Percentiles rank a stretch among this genome's conserved stretches.
Conservation (phyloP, 2,888 invertebrate genomes). For the Mesorhabditis sp. region DNA sequence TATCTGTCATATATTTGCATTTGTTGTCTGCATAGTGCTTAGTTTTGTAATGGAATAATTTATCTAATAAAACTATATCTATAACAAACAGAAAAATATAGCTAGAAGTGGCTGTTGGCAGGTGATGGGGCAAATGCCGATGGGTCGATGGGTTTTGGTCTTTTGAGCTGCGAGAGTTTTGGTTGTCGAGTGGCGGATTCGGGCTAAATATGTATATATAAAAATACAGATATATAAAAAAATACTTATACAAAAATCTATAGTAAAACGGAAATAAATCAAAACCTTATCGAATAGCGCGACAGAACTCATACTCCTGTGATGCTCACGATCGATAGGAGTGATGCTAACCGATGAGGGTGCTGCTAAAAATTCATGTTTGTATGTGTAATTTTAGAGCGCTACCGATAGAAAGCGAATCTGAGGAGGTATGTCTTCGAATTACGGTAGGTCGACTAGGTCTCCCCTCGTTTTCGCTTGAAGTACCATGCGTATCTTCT, state of each 20-base stretch:
- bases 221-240: neutral
- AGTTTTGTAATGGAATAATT: too few species aligned
- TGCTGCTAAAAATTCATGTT: neutral
- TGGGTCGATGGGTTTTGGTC: neutral
- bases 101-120: neutral
- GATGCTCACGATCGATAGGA: neutral
- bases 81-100: too few species aligned
- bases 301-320: slow-evolving; percentile 1
- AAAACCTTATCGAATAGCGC: neutral
- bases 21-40: too few species aligned
- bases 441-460: slow-evolving; percentile 1
- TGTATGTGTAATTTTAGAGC: neutral
- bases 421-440: slow-evolving; percentile 4
- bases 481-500: neutral
- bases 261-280: neutral
- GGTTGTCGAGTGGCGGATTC: neutral
- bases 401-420: neutral
- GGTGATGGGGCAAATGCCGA: neutral
- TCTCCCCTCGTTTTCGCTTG: neutral
- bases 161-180: slow-evolving; percentile 1
- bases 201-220: neutral
- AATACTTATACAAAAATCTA: neutral
- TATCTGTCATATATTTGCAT: too few species aligned
- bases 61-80: too few species aligned
- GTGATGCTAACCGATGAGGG: neutral